Evolutionary conservation across 1,140 invertebrate species (phyloP).

Genomic region (Eueides isabella): DNA sequence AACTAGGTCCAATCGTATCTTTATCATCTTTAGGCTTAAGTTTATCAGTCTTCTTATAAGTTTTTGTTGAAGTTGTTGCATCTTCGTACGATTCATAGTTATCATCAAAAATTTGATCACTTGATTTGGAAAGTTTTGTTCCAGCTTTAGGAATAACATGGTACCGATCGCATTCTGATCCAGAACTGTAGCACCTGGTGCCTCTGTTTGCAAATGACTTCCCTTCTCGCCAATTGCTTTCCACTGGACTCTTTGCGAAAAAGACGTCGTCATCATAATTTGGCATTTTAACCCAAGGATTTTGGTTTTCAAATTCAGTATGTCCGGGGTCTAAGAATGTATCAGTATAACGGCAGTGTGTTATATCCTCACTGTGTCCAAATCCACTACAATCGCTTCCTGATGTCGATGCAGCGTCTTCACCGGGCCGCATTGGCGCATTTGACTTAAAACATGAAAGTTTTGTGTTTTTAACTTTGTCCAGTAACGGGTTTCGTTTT

Average conservation of each 20-base stretch:
- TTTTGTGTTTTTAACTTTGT: constrained; percentile 86
- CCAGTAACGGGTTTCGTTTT: constrained; percentile 86
- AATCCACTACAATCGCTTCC: constrained; percentile 81
- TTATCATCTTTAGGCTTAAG: constrained; percentile 76
- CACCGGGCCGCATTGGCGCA: constrained; percentile 70
- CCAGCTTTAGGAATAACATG: constrained; percentile 74
- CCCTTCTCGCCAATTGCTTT: constrained; percentile 69
- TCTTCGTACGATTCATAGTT: constrained; percentile 67
- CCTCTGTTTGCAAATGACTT: constrained; percentile 71
- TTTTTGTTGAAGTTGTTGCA: constrained; percentile 54
- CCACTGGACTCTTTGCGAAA: constrained; percentile 67
- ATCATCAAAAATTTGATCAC: constrained; percentile 81
- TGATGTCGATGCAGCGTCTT: constrained; percentile 78
- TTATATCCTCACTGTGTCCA: constrained; percentile 77
- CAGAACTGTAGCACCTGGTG: constrained; percentile 79
- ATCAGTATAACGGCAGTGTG: constrained; percentile 67
- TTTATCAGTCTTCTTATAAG: constrained; percentile 79
- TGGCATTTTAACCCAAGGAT: constrained; percentile 78
- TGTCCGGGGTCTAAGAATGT: constrained; percentile 63
- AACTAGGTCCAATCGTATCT: constrained; percentile 80
- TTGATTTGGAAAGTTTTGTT: constrained; percentile 78
- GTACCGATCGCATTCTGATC: constrained; percentile 78
- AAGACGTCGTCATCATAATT: constrained; percentile 79
- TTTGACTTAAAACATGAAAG: constrained; percentile 84
- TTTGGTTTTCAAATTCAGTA: constrained; percentile 78